These are phyloP conservation scores for Malurus splendens DNA, from an alignment of 2,797 vertebrate genomes.

Conservation along the genomic window DNA sequence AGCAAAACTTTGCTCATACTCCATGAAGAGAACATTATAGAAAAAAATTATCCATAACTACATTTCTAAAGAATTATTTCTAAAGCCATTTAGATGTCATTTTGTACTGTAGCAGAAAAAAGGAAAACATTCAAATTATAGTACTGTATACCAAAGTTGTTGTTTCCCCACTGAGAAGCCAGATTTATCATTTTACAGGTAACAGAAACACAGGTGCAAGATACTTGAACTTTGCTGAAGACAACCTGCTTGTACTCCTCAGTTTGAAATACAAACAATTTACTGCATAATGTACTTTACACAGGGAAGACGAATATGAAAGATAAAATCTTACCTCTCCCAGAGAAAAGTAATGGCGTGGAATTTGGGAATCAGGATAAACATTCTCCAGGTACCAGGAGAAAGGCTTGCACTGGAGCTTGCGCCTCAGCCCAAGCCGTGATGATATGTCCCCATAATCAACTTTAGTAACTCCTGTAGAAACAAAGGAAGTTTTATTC, in stretches of 20 bases:
- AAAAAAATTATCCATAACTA: neutral
- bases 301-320: rapidly evolving
- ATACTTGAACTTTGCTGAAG: neutral
- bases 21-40: rapidly evolving
- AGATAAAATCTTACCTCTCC: slow-evolving; percentile 84
- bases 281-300: neutral
- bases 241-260: neutral
- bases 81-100: neutral
- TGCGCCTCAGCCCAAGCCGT: slow-evolving; percentile 86
- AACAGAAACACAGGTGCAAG: neutral
- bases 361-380: slow-evolving; percentile 98
- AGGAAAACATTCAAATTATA: neutral
- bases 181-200: neutral
- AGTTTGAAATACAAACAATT: neutral
- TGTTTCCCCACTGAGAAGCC: neutral
- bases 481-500: neutral
- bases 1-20: neutral
- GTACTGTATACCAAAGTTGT: neutral
- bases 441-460: slow-evolving; percentile 95
- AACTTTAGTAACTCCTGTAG: slow-evolving; percentile 94
- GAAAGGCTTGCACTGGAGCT: slow-evolving; percentile 95
- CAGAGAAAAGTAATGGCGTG: slow-evolving; percentile 94
- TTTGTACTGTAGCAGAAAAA: neutral
- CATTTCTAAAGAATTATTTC: neutral
- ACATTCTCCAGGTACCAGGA: slow-evolving; percentile 97